Base-by-base conservation (phyloP, 1,140 invertebrate genomes). In the Pseudobourletiella spinata region DNA sequence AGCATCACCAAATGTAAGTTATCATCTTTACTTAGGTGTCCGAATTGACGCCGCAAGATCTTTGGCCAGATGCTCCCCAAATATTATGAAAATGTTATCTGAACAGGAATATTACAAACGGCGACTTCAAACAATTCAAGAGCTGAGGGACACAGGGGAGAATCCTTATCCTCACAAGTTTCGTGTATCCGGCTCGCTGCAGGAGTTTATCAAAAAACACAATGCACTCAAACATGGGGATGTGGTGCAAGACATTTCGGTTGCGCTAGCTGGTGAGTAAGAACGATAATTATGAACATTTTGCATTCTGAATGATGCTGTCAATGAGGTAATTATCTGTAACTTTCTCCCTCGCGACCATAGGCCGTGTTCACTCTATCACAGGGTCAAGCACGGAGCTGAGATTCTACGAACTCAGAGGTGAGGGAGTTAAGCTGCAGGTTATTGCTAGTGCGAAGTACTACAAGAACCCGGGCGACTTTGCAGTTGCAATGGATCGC, bases 141-240 rank as follows among this genome's bases (percentile, higher is more conserved):
- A 89, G 35, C 76, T 94, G 3, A 97, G 97, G 77, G 77, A 77
- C 61, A 78, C 78, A 0, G 82, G 82, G 16, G 80, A 87, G 22
- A 81, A 88, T 76, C 95, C 95, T n/a, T 99, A 98, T 76, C 96
- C 96, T 20, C 97, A 99, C 76, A 99, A 99, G 78, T 99, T 96
- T 73, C 80, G 91, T 78, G 95, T 99, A 0, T 83, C 85, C 2
- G 89, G 84, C 24, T 95, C 93, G 0, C 76, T 99, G 57, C 82
- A 86, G 70, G 85, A 88, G 24, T 99, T 95, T 72, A 91, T 99
- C 68, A 81, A 87, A 52, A 91, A 89, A 69, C 99, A 95, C 73
- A 70, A 80, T 69, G 72, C 83, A 43, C 63, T 83, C 30, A 81
- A 81, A 60, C 81, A 86, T 72, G 89, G 86, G 25, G 83, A 95